phyloP scores from a whole-genome alignment of 2,113 vertebrate species.

The Osmerus mordax region DNA sequence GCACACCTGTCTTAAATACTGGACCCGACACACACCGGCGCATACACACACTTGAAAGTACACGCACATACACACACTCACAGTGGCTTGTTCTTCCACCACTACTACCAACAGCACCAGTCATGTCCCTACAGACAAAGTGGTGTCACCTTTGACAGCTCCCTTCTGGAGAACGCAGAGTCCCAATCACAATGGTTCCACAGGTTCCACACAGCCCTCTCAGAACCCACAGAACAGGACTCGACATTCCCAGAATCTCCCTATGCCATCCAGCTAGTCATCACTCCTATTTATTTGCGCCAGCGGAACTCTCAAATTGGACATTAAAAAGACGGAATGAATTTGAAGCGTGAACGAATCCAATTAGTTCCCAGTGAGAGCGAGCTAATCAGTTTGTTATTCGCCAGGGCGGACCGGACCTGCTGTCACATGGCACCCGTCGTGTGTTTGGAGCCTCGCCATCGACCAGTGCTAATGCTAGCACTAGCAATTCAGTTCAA shows the following conservation, averaged over 20 bases:
- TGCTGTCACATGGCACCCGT: not conserved
- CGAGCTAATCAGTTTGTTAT: conserved; percentile 65
- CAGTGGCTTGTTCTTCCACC: not conserved
- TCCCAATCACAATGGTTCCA: not conserved
- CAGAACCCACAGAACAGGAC: not conserved
- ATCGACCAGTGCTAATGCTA: conserved; percentile 15
- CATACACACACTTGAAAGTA: not conserved
- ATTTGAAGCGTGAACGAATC: conserved; percentile 69
- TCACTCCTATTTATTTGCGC: conserved; percentile 60
- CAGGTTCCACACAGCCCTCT: not conserved
- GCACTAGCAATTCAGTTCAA: conserved; percentile 42
- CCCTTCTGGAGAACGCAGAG: conserved; percentile 9
- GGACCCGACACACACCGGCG: conserved; percentile 5
- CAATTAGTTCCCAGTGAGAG: conserved; percentile 70
- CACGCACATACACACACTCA: not conserved
- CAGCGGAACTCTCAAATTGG: conserved; percentile 45
- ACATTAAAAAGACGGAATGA: conserved; percentile 63
- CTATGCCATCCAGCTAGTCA: conserved; percentile 44
- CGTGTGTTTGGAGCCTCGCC: conserved; percentile 22
- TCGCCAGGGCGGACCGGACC: conserved; percentile 11
- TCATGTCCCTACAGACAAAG: not conserved
- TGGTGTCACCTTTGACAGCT: conserved; percentile 7
- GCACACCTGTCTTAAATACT: conserved; percentile 25
- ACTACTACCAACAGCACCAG: not conserved
- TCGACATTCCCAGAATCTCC: not conserved